Base-by-base conservation (phyloP, 2,113 vertebrate species). In the Fulica atra region DNA sequence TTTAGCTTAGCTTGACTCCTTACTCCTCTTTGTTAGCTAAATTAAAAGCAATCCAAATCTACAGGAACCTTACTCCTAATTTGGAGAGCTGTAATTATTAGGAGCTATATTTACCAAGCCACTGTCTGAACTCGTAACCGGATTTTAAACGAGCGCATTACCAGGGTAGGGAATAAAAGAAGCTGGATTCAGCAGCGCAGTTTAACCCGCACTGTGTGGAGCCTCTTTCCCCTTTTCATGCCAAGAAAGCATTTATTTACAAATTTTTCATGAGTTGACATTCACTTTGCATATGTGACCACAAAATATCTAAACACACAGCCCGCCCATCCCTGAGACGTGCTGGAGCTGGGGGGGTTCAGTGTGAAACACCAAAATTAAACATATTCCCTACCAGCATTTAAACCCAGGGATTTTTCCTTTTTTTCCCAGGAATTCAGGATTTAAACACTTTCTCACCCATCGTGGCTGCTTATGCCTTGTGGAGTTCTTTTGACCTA, bases 1-100 rank as follows among this genome's bases (percentile, higher is more conserved):
- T 72, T 81, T 46, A 69, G 72, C 66, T 65, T 81, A 68, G 77
- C 63, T 86, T 69, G 59, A 53, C 88, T 94, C 36, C 66, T 64
- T 74, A 11, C 51, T 76, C n/a, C 35, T 46, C 82, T 80, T 77
- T 77, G 76, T 80, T 68, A 88, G 86, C 66, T 91, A 53, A 92
- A 74, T 76, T 79, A 92, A 93, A 88, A 72, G 66, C 89, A 72
- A 68, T 79, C 86, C 82, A 69, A 51, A 83, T 4, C 79, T 92
- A 79, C 71, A 25, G 86, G 96, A 94, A 42, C 63, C 76, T 82
- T 72, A 24, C 59, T 79, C 53, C 90, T 69, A 9, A 48, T 60
- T 61, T 44, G 72, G 85, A 78, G 73, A 83, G 72, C 77, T 53
- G 72, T 82, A 70, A 92, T 95, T 74, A 71, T 83, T 89, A 53